Conservation (phyloP, 2,888 invertebrate species). For the Polymixis flavicincta region DNA sequence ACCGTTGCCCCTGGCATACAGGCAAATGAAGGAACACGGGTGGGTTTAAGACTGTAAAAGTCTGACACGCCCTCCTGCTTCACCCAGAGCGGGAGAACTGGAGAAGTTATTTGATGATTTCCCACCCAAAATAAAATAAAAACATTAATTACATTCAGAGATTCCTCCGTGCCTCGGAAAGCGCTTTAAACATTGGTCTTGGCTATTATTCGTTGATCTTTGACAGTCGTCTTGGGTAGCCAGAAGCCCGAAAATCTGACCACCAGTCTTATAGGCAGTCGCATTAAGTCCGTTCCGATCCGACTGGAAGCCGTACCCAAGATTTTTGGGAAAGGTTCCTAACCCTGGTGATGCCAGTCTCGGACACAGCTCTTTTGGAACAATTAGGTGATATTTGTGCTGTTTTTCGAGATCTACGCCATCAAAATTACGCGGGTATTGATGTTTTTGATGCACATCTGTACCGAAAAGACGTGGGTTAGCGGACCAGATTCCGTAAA, state of each 20-base stretch:
- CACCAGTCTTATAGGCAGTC: too few species aligned
- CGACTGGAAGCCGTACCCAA: neutral
- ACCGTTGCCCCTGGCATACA: too few species aligned
- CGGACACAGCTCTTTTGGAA: neutral
- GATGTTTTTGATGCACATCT: neutral
- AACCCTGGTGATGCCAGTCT: too few species aligned
- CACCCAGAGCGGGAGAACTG: too few species aligned
- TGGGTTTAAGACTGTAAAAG: too few species aligned
- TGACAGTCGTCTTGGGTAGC: neutral
- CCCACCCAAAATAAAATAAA: too few species aligned
- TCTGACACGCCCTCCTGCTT: too few species aligned
- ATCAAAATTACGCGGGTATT: neutral
- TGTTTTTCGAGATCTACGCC: neutral
- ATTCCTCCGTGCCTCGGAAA: neutral
- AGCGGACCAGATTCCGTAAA: too few species aligned
- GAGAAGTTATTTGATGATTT: too few species aligned
- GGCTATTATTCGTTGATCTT: neutral
- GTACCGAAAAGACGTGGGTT: too few species aligned
- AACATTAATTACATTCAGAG: neutral
- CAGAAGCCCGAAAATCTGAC: neutral
- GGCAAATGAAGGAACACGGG: too few species aligned
- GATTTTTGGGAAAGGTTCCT: neutral
- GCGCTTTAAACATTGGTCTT: neutral
- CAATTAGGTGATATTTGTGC: neutral
- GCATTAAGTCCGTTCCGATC: too few species aligned